A percentile compares a stretch with the other conserved stretches of the same genome.
phyloP scores from a whole-genome alignment of 53 echinoderm and acorn worm species.

The Crossaster papposus region DNA sequence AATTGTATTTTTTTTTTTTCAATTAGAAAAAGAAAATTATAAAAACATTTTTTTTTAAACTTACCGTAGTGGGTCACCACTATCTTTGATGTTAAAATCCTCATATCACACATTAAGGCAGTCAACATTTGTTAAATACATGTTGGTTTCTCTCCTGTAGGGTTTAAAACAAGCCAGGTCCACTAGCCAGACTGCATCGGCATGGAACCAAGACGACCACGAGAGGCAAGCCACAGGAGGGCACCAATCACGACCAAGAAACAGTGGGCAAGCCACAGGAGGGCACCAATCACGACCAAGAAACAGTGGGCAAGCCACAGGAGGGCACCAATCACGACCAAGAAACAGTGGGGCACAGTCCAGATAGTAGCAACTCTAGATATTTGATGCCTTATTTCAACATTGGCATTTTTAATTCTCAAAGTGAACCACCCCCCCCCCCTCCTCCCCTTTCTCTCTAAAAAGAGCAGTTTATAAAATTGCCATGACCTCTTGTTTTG shows the following conservation, averaged over 20 bases:
- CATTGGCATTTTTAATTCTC: not conserved
- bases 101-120: too few relatives aligned
- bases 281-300: not conserved
- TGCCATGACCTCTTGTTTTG: too few relatives aligned
- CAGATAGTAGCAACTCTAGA: constrained; percentile 4
- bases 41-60: too few relatives aligned
- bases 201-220: not conserved
- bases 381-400: not conserved
- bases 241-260: constrained; percentile 17
- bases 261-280: constrained; percentile 4
- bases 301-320: constrained; percentile 7
- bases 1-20: too few relatives aligned
- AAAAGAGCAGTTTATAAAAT: too few relatives aligned
- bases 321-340: constrained; percentile 1
- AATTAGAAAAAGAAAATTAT: too few relatives aligned
- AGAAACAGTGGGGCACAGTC: constrained; percentile 40
- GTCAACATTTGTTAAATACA: not conserved
- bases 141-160: not conserved
- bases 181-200: constrained; percentile 27
- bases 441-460: too few relatives aligned
- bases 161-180: constrained; percentile 26
- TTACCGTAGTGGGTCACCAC: too few relatives aligned
- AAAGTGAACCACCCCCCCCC: not conserved
- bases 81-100: too few relatives aligned
- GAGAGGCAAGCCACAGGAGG: constrained; percentile 3